Conservation (phyloP, 2,797 vertebrate genomes). For the Bryconaethiops microstoma region DNA sequence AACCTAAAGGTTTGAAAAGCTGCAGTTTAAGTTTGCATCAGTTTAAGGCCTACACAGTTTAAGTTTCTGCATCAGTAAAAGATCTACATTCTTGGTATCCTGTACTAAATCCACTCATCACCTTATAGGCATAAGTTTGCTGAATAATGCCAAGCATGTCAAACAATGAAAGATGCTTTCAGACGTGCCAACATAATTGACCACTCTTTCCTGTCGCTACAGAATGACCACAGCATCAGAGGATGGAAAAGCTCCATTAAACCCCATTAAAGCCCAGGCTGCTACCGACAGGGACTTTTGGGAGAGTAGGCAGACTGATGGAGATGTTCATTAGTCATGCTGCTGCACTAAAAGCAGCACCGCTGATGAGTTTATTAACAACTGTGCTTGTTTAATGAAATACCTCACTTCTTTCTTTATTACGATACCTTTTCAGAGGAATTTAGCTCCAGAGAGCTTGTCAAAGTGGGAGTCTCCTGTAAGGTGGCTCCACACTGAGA, state of each 20-base stretch:
- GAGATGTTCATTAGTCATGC: constrained; percentile 57
- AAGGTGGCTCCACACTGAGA: background rate
- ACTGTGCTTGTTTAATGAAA: constrained; percentile 55
- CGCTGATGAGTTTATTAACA: constrained; percentile 58
- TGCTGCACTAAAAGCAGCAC: constrained; percentile 48
- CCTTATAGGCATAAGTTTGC: background rate
- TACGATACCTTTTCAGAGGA: constrained; percentile 34
- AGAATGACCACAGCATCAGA: constrained; percentile 38
- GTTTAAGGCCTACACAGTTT: background rate
- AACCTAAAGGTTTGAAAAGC: background rate
- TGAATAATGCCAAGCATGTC: constrained; percentile 28
- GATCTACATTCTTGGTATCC: background rate
- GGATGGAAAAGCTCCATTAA: constrained; percentile 46
- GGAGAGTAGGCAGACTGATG: constrained; percentile 48
- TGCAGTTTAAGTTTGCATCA: background rate
- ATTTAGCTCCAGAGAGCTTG: background rate
- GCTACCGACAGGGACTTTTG: constrained; percentile 36
- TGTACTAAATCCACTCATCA: background rate
- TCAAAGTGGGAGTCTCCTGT: constrained; percentile 10
- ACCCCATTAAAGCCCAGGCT: constrained; percentile 49
- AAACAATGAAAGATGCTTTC: constrained; percentile 35
- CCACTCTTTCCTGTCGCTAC: constrained; percentile 31
- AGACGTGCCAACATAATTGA: constrained; percentile 30
- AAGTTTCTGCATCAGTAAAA: background rate
- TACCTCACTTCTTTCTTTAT: constrained; percentile 23